phyloP scores from a whole-genome alignment of 2,797 vertebrate species.

The Sebastes nivosus region DNA sequence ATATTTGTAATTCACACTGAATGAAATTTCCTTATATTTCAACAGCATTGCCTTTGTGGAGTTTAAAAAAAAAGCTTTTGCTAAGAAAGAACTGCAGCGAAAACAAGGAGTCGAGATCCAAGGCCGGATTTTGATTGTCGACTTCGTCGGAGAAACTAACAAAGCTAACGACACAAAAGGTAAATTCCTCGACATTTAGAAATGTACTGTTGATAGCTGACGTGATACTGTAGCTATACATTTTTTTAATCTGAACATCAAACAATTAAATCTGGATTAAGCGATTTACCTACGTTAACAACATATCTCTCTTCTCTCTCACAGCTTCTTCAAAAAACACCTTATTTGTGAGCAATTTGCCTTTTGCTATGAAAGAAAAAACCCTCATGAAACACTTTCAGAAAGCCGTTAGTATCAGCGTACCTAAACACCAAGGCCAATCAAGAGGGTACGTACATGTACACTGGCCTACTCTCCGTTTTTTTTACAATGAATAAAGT shows the following conservation, averaged over 20 bases:
- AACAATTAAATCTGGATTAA: background rate
- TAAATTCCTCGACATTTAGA: conserved; percentile 18
- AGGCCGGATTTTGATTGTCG: conserved; percentile 84
- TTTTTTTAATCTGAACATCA: rapidly evolving
- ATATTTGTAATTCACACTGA: background rate
- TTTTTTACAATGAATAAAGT: background rate
- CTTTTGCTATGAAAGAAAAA: conserved; percentile 81
- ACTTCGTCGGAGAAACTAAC: conserved; percentile 80
- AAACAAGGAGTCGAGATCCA: conserved; percentile 85
- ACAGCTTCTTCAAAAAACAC: conserved; percentile 76
- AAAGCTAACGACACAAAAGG: conserved; percentile 22
- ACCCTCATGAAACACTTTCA: conserved; percentile 87
- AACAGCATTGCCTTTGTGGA: conserved; percentile 92
- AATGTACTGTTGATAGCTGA: background rate
- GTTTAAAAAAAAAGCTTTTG: conserved; percentile 86
- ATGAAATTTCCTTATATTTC: background rate
- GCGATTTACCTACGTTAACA: background rate
- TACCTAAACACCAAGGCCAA: conserved; percentile 85
- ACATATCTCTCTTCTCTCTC: background rate
- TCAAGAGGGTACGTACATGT: conserved; percentile 79
- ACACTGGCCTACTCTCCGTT: background rate
- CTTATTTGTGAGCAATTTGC: conserved; percentile 89
- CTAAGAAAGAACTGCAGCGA: conserved; percentile 81
- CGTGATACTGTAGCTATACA: background rate
- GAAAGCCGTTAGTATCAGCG: conserved; percentile 85